These are phyloP conservation scores for Rhabdophis nuchalis DNA, from an alignment of 2,797 vertebrate species.

Conservation along the genomic window DNA sequence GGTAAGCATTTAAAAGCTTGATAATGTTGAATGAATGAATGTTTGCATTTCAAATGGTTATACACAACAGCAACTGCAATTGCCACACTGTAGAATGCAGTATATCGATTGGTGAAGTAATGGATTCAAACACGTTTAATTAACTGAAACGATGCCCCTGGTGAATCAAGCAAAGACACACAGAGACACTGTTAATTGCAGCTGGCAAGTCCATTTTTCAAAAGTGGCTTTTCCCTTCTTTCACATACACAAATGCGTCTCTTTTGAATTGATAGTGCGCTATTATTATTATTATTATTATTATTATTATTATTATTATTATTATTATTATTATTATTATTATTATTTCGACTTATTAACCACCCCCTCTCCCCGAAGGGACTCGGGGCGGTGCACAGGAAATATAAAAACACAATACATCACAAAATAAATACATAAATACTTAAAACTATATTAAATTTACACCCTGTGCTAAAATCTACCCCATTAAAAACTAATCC, in stretches of 20 bases:
- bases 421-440: too few species aligned
- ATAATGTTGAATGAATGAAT: conserved; percentile 39
- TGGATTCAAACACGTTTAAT: neutral
- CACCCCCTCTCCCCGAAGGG: too few species aligned
- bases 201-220: neutral
- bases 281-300: too few species aligned
- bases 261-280: neutral
- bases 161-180: neutral
- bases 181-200: neutral
- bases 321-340: too few species aligned
- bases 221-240: neutral
- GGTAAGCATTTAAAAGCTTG: conserved; percentile 79
- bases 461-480: too few species aligned
- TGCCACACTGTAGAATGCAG: conserved; percentile 20
- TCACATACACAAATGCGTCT: neutral
- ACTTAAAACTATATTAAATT: too few species aligned
- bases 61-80: conserved; percentile 27
- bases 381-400: too few species aligned
- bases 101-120: neutral
- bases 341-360: too few species aligned
- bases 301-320: too few species aligned
- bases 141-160: neutral
- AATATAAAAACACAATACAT: too few species aligned
- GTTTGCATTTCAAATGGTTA: conserved; percentile 23
- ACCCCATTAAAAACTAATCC: too few species aligned